Conservation (phyloP, 2,888 invertebrate species). For the Uropetala carovei region DNA sequence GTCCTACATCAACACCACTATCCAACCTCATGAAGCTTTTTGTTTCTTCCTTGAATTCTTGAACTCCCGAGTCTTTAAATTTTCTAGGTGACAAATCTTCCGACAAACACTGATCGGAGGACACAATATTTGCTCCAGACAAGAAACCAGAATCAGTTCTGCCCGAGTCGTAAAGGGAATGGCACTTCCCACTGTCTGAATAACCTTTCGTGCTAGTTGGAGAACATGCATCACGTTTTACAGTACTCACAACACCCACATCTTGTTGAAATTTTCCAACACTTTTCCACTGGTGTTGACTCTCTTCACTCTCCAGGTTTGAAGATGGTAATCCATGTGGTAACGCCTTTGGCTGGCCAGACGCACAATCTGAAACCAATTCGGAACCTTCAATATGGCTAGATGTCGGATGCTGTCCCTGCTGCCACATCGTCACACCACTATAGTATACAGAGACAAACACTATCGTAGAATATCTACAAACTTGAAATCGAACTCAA, state of each 20-base stretch:
- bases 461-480: conserved; percentile 48
- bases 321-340: conserved; percentile 53
- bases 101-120: conserved; percentile 69
- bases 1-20: conserved; percentile 80
- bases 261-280: conserved; percentile 53
- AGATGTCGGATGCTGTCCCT: conserved; percentile 56
- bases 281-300: conserved; percentile 53
- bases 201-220: conserved; percentile 51
- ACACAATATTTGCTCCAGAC: conserved; percentile 75
- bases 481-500: conserved; percentile 25
- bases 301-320: conserved; percentile 40
- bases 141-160: conserved; percentile 76
- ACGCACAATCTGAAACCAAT: conserved; percentile 66
- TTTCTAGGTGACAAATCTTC: conserved; percentile 68
- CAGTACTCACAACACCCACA: conserved; percentile 55
- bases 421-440: conserved; percentile 64
- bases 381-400: conserved; percentile 66
- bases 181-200: conserved; percentile 64
- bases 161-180: conserved; percentile 70
- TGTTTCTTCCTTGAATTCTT: conserved; percentile 68
- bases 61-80: conserved; percentile 67
- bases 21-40: conserved; percentile 78
- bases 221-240: conserved; percentile 42
- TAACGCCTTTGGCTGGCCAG: conserved; percentile 64
- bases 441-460: conserved; percentile 29